Evolutionary conservation across 2,113 vertebrate genomes (phyloP), one percentile per base, ranked within the genome.

Genomic region (Platycercus adscitus): DNA sequence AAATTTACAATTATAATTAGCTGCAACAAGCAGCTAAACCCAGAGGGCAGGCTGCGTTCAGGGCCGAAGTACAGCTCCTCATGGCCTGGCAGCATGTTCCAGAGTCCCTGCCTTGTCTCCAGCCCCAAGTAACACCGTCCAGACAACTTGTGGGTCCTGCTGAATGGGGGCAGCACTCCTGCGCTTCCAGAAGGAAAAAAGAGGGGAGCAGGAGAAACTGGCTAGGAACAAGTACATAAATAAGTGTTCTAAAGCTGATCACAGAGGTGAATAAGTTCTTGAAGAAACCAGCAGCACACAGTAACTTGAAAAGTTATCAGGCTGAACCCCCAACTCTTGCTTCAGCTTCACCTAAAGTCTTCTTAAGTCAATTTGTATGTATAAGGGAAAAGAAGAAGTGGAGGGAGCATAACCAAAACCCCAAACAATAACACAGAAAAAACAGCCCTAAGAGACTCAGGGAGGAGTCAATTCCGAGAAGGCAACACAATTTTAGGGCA

Each of bases 1-100:
- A 97, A 96, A 97, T 97, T 95, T 97, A 92, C 89, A 97, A 97
- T 97, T 97, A 92, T 95, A 97, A 97, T 97, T 86, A 97, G 96
- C 92, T 96, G 80, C 81, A 94, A 92, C 17, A 77, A 96, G 89
- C 93, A 96, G 91, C 86, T 64, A 96, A 95, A 89, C 87, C 96
- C 91, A 95, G 96, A 95, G 96, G 96, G 95, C 96, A 56, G 72
- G 66, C 79, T 87, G 79, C 5, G 4, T 71, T 94, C 50, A 80
- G 61, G 95, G 95, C 94, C 85, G 82, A 69, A 92, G 86, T 31
- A 81, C 60, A 46, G 95, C 19, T 72, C 77, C 63, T 87, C 68
- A 11, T 79, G 66, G 82, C 84, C 80, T 95, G 93, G 87, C 73
- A 93, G 88, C 64, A 47, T 3, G 25, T 37, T 86, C 50, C 31